Evolutionary conservation across 2,888 invertebrate genomes (phyloP).

Genomic region (Leistus spinibarbis): DNA sequence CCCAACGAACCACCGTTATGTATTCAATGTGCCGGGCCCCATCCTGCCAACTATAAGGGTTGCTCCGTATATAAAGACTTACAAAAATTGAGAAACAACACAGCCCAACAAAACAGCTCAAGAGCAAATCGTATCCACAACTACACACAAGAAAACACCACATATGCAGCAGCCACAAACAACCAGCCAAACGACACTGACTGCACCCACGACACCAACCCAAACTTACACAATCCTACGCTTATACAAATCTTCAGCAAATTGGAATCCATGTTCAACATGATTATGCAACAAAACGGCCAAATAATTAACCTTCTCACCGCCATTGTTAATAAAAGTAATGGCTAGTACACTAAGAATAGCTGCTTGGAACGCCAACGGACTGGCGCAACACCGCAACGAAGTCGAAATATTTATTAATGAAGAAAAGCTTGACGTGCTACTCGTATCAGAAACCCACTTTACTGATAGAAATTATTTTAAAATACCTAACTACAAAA

Average conservation of each 20-base stretch:
- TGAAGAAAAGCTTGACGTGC: neutral
- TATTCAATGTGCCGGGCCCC: constrained; percentile 26
- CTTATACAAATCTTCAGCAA: constrained; percentile 38
- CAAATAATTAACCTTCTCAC: too few species aligned
- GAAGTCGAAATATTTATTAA: constrained; percentile 33
- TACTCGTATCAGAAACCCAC: constrained; percentile 13
- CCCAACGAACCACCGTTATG: constrained; percentile 29
- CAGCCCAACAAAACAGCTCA: too few species aligned
- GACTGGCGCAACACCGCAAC: constrained; percentile 15
- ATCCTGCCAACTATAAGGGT: constrained; percentile 38
- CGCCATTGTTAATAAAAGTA: constrained; percentile 29
- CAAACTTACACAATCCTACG: too few species aligned
- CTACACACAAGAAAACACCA: too few species aligned
- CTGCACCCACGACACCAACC: constrained; percentile 18
- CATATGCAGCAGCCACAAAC: too few species aligned
- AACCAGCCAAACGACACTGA: constrained; percentile 6
- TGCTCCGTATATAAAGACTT: constrained; percentile 41
- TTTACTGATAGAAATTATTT: constrained; percentile 33
- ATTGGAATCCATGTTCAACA: constrained; percentile 39
- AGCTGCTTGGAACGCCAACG: constrained; percentile 39
- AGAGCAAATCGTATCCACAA: too few species aligned
- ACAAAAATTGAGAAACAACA: too few species aligned
- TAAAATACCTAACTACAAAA: constrained; percentile 31
- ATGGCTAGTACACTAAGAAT: constrained; percentile 35
- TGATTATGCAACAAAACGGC: constrained; percentile 40